These are phyloP conservation scores for Dendronephthya gigantea DNA, from an alignment of 64 coral and sea anemone species.

Conservation along the genomic window DNA sequence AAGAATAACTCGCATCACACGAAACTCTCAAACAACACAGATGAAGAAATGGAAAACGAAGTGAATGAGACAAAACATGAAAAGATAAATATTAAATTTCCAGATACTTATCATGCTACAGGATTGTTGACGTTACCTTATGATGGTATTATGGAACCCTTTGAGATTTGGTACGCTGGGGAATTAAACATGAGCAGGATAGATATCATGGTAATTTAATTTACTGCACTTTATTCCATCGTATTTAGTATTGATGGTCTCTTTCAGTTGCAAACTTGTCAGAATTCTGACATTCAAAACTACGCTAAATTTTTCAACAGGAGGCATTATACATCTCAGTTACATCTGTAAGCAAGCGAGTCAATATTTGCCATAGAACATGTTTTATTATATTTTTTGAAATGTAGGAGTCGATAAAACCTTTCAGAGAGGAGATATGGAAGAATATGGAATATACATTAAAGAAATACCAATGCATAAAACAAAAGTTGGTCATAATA, in stretches of 20 bases:
- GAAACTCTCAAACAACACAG: neutral
- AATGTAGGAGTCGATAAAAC: constrained; percentile 39
- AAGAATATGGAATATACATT: constrained; percentile 39
- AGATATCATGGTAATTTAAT: constrained; percentile 36
- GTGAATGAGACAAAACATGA: neutral
- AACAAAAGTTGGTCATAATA: constrained; percentile 17
- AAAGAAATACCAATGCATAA: constrained; percentile 39
- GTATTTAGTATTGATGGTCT: no score
- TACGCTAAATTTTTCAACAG: no score
- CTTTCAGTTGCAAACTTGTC: no score
- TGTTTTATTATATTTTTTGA: no score
- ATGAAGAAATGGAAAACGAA: neutral
- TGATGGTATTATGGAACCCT: constrained; percentile 47
- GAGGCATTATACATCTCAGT: no score
- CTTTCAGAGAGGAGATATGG: constrained; percentile 33
- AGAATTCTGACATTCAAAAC: no score
- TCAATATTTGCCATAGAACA: neutral
- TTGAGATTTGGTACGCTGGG: constrained; percentile 46
- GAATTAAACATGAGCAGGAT: constrained; percentile 45
- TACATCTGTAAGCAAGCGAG: no score
- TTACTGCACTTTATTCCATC: no score
- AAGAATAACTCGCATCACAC: neutral
- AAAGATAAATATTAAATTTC: neutral
- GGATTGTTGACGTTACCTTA: constrained; percentile 42
- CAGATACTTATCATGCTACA: constrained; percentile 31